Base-by-base conservation (phyloP, 2,888 invertebrate species). In the Agrochola macilenta region DNA sequence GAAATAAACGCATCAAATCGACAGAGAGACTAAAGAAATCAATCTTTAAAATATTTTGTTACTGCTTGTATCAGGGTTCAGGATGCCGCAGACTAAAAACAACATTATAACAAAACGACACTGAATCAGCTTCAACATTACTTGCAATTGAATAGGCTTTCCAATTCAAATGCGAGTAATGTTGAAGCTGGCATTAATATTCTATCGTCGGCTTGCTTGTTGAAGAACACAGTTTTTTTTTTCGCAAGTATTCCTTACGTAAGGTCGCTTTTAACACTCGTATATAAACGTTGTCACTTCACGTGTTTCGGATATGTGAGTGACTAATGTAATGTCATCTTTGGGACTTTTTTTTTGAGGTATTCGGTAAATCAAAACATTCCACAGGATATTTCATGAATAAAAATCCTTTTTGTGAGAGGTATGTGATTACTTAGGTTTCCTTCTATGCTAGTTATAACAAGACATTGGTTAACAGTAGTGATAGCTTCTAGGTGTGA, bases 171-270 rank as follows among this genome's bases (percentile, higher is more conserved):
- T 69, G 26, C 20, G 43, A 46, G 60, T 46, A 60, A 79, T 77
- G 69, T 65, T 43, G 58, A 58, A 69, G 39, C 8, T 35, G 11
- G 23, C 46, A 65, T 74, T 73, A 69, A 79, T 78, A 78, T 78
- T 78, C 58, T 54, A 70, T 74, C 30, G 30, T 54, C 26, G 69
- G 26, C 63, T n/a, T 17, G 43, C 65, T 73, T 65, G 65, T 49
- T 78, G 58, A 65, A 78, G 61, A 78, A 70, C n/a, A 9, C 4
- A 14, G 17, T n/a, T 20, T 20, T 54, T 69, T n/a, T 14, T n/a
- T 26, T 46, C 30, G 12, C 26, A 30, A n/a, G n/a, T n/a, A n/a
- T n/a, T 65, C 69, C 30, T 66, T 23, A 12, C 11, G 20, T 35
- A 9, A 30, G 30, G 2, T 8, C 52, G 52, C 17, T 43, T 54